phyloP scores from a whole-genome alignment of 2,797 vertebrate genomes.

The Melanogrammus aeglefinus region DNA sequence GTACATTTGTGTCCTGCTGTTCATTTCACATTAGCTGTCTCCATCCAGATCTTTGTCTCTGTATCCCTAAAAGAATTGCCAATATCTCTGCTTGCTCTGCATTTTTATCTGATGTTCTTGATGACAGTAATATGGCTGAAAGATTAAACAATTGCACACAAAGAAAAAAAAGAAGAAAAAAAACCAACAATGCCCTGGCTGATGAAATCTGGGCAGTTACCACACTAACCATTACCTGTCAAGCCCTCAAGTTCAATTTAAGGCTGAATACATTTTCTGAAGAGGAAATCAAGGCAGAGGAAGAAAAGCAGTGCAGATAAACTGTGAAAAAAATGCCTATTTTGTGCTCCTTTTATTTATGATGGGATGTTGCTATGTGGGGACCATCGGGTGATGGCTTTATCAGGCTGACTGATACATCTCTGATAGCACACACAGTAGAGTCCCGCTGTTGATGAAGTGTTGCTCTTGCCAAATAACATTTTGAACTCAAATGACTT shows the following conservation, averaged over 20 bases:
- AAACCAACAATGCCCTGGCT: constrained; percentile 77
- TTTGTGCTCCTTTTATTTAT: constrained; percentile 93
- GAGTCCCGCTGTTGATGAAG: constrained; percentile 97
- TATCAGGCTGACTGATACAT: constrained; percentile 97
- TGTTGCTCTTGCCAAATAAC: constrained; percentile 88
- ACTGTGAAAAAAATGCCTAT: constrained; percentile 95
- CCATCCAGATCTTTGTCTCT: constrained; percentile 80
- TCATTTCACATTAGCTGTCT: constrained; percentile 61
- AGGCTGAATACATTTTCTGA: constrained; percentile 99
- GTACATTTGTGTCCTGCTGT: constrained; percentile 66
- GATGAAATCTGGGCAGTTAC: constrained; percentile 99
- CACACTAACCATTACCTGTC: constrained; percentile 99
- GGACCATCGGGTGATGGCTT: constrained; percentile 84
- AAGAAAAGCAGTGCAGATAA: constrained; percentile 98
- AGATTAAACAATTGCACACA: constrained; percentile 97
- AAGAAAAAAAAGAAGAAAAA: constrained; percentile 45
- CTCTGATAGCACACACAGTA: constrained; percentile 46
- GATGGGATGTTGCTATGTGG: constrained; percentile 95
- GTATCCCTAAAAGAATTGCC: constrained; percentile 77
- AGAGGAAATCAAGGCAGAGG: constrained; percentile 99
- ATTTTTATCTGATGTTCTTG: constrained; percentile 97
- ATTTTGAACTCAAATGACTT: constrained; percentile 96
- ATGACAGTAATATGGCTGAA: constrained; percentile 98
- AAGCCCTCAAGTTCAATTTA: constrained; percentile 98
- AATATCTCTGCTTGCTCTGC: constrained; percentile 74